These are phyloP conservation scores for Drosophila ohnishii DNA, from an alignment of 1,140 invertebrate genomes.

Conservation along the genomic window DNA sequence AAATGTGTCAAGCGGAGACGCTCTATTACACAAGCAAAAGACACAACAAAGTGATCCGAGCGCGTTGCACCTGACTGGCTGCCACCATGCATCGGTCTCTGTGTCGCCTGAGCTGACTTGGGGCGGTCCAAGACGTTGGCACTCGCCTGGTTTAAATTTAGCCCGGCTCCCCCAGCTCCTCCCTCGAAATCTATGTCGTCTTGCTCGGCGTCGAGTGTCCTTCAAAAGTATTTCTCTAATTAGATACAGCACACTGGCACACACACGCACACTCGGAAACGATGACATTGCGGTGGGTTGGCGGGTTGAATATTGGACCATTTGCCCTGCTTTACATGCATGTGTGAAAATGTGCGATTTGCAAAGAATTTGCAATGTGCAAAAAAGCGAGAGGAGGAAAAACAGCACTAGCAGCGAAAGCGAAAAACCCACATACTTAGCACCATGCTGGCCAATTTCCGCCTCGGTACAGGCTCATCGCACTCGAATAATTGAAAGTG, in stretches of 20 bases:
- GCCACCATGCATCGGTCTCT: slow-evolving; percentile 12
- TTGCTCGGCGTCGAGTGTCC: slow-evolving; percentile 71
- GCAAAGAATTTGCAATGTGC: slow-evolving; percentile 45
- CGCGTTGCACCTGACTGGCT: slow-evolving; percentile 63
- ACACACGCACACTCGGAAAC: slow-evolving; percentile 3
- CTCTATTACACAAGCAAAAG: slow-evolving; percentile 63
- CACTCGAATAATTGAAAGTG: slow-evolving; percentile 46
- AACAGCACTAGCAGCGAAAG: slow-evolving; percentile 19
- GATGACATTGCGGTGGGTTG: slow-evolving; percentile 39
- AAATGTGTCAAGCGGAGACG: slow-evolving; percentile 76
- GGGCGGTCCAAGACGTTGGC: slow-evolving; percentile 48
- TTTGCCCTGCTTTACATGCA: slow-evolving; percentile 53
- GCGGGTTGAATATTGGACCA: slow-evolving; percentile 33
- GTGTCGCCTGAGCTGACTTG: slow-evolving; percentile 22
- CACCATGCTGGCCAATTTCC: slow-evolving; percentile 46
- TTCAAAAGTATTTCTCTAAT: slow-evolving; percentile 81
- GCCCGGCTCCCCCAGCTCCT: slow-evolving; percentile 15
- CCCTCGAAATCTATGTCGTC: slow-evolving; percentile 53
- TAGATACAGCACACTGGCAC: slow-evolving; percentile 63
- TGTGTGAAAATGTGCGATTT: slow-evolving; percentile 60
- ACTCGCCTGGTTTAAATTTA: slow-evolving; percentile 68
- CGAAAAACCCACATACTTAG: slow-evolving; percentile 36
- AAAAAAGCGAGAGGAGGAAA: slow-evolving; percentile 23
- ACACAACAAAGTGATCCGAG: slow-evolving; percentile 33
- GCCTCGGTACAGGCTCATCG: slow-evolving; percentile 4